A percentile compares a stretch with the other conserved stretches of the same genome.
Evolutionary conservation across 2,888 invertebrate genomes (phyloP).

Genomic region (Calameuta pallipes): DNA sequence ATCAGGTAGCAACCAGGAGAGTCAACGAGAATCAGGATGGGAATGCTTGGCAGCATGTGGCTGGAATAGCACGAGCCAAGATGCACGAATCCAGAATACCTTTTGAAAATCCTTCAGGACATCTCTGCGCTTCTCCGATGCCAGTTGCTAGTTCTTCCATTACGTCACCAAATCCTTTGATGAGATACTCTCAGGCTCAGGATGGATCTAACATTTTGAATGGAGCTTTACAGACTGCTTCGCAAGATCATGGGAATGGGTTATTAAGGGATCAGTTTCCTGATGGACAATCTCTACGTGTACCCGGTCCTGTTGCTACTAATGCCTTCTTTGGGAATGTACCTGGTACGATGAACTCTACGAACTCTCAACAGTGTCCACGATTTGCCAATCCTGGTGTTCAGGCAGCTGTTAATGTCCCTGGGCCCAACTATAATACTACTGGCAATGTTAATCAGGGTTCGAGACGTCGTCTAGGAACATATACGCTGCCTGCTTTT

Average conservation of each 20-base stretch:
- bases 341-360: background rate
- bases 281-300: background rate
- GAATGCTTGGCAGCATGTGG: background rate
- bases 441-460: background rate
- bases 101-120: background rate
- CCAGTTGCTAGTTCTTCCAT: background rate
- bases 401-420: background rate
- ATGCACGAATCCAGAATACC: background rate
- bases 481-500: background rate
- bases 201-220: background rate
- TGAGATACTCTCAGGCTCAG: background rate
- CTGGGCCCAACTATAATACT: background rate
- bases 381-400: background rate
- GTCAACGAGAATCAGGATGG: slow-evolving; percentile 1
- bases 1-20: background rate
- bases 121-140: background rate
- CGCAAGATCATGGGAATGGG: background rate
- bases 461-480: background rate
- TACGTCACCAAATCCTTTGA: background rate
- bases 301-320: background rate
- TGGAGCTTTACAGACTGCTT: background rate
- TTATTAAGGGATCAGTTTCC: background rate
- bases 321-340: background rate
- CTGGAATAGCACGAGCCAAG: background rate
- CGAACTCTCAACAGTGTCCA: background rate